Base-by-base conservation (phyloP, 2,797 vertebrate genomes). In the Falco berigora region DNA sequence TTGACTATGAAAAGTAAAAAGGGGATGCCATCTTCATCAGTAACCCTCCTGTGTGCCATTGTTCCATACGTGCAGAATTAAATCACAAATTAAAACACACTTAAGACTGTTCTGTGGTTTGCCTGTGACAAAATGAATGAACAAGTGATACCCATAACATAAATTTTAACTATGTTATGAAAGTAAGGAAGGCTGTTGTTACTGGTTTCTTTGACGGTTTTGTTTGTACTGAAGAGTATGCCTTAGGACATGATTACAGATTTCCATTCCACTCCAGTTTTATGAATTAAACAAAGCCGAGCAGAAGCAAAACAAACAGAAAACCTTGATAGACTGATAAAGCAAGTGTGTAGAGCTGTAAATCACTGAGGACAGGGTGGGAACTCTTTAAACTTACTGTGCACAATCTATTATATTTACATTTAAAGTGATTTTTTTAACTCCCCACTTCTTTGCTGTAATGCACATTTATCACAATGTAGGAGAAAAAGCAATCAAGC, bases 271-370 rank as follows among this genome's bases (percentile, higher is more conserved):
- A 13, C 42, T 88, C 34, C 42, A 28, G 12, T 94, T 94, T 91
- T 95, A 86, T 86, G 85, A 96, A 88, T 94, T 93, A 92, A 94
- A 77, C 67, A 94, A 93, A 83, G 53, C 58, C 72, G 81, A 95
- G 32, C 76, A 86, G 83, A 78, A 96, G 38, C 38, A 85, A 87
- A 94, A 64, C 53, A 92, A 90, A 63, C 16, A 49, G 32, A 91
- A 94, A 86, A 71, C 59, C 49, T 22, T 86, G 69, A 96, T 59
- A 90, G 66, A 87, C 88, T 83, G 87, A 92, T 89, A 83, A 90
- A 89, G 64, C 40, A 52, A 69, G 28, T 73, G 25, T 69, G 36
- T 71, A 59, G 71, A 94, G 80, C 49, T 71, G 64, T 92, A 93
- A 93, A 91, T 93, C 86, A 82, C 42, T 25, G 62, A 93, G 38